Base-by-base conservation (phyloP, 2,888 invertebrate genomes). In the Oasisia sp. region DNA sequence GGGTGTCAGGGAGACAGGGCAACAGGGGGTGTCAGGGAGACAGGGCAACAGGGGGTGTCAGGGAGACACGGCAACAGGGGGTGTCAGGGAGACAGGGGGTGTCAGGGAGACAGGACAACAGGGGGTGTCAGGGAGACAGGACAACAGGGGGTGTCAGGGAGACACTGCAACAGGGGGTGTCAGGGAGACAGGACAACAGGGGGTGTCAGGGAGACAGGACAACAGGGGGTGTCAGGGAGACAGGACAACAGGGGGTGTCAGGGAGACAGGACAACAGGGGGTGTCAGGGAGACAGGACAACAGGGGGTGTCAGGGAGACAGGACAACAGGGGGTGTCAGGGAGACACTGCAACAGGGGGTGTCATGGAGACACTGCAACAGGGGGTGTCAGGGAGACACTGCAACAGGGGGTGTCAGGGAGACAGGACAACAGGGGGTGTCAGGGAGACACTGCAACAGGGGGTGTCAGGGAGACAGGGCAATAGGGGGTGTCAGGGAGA, bases 21-120 rank as follows among this genome's bases (percentile, higher is more conserved):
- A 44, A n/a, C 19, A 95, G 89, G 91, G 92, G 32, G 14, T 19
- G 44, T 38, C 38, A 27, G 44, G n/a, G n/a, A n/a, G n/a, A n/a
- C n/a, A n/a, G 32, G n/a, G 90, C 38, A 44, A n/a, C 19, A 95
- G 89, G 91, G 92, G 32, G 14, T 19, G 44, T 38, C 38, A 27
- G 44, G n/a, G n/a, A n/a, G n/a, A n/a, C n/a, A n/a, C n/a, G n/a
- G 90, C 38, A 44, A n/a, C 19, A 95, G 89, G 91, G 92, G 32
- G 14, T 19, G 44, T 38, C 38, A 27, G 44, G n/a, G n/a, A n/a
- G n/a, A n/a, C 19, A 95, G 89, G 91, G 92, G 32, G 14, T 19
- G 44, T 38, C 38, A 27, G 44, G n/a, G n/a, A n/a, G n/a, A n/a
- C n/a, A n/a, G 32, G n/a, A 32, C 38, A 44, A n/a, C 19, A 95